Base-by-base conservation (phyloP, 2,888 invertebrate species). In the Eurois occulta region DNA sequence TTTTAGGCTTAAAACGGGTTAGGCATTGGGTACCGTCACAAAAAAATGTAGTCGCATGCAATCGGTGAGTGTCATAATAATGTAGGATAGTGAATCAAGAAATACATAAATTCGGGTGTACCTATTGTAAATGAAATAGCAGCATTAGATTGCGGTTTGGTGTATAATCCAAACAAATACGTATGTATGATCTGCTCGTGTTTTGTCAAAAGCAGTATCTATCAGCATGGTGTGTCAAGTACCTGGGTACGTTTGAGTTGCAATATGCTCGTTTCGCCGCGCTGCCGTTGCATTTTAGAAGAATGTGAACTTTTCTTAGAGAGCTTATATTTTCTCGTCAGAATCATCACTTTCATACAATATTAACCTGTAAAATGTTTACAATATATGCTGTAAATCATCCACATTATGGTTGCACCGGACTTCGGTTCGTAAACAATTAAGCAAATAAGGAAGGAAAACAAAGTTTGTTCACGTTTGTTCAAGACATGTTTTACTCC, bases 141-240 rank as follows among this genome's bases (percentile, higher is more conserved):
- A 24, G 16, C 28, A 32, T 46, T 13, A 38, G 1, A 46, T 75
- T 46, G 16, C n/a, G 8, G 38, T 5, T 5, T 13, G 0, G 8
- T 11, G 38, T 28, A 46, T 10, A 24, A 13, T 32, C 1, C 24
- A 41, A 2, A 41, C 32, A 43, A 43, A 41, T 41, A 38, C n/a
- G n/a, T 32, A 11, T 21, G 28, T 46, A 46, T 52, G 24, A 4
- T 71, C 16, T 32, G 21, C 28, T n/a, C n/a, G n/a, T n/a, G 13
- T 28, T 18, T 16, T 46, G 13, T 58, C 28, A 18, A 13, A 18
- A 43, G 18, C 35, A 18, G 24, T n/a, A 43, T 0, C 2, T 78
- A 21, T 66, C 4, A 52, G 35, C n/a, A 58, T 28, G 21, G 21
- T 41, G n/a, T 60, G 71, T 80, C 80, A n/a, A 35, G 80, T 21